Base-by-base conservation (phyloP, 2,888 invertebrate species). In the Gasteruption jaculator region DNA sequence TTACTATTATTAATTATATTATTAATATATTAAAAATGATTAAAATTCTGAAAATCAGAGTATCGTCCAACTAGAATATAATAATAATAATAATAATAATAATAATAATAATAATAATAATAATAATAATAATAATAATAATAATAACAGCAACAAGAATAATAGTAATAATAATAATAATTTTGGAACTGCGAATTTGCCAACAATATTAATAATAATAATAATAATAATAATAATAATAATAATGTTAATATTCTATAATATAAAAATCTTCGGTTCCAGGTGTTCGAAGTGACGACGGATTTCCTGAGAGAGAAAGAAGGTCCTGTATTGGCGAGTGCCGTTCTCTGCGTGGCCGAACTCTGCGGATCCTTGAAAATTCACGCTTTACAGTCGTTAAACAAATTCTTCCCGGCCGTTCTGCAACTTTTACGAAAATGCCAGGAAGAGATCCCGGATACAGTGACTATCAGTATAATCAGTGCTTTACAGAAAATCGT, bases 401-500 rank as follows among this genome's bases (percentile, higher is more conserved):
- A 86, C 2, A 81, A 80, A 58, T 87, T 89, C 58, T 85, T 92
- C 79, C 90, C 91, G 0, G 77, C 80, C 5, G 67, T 90, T 5
- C 74, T 87, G 4, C 79, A 78, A 53, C 72, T 86, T 2, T 60
- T 88, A 26, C 78, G 78, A 54, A 80, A 84, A 47, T 78, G 81
- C 11, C 75, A 79, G 48, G 73, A 75, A 5, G 76, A 78, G 45
- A 74, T 75, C 1, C 79, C 83, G 1, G 81, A 82, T 53, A 56
- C 82, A 14, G 71, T 82, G 0, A 68, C 85, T n/a, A 65, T 85
- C 12, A 86, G 89, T 63, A 80, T 85, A 5, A 77, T 91, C 2
- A 86, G 88, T 3, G 83, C 88, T 0, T 72, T 91, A 21, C 82
- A 86, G 44, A 91, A 90, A 69, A 81, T 94, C 26, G 79, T 92